Evolutionary conservation across 1,140 invertebrate genomes (phyloP), one percentile per base, ranked within the genome.

Genomic region (Magallana ariakensis): DNA sequence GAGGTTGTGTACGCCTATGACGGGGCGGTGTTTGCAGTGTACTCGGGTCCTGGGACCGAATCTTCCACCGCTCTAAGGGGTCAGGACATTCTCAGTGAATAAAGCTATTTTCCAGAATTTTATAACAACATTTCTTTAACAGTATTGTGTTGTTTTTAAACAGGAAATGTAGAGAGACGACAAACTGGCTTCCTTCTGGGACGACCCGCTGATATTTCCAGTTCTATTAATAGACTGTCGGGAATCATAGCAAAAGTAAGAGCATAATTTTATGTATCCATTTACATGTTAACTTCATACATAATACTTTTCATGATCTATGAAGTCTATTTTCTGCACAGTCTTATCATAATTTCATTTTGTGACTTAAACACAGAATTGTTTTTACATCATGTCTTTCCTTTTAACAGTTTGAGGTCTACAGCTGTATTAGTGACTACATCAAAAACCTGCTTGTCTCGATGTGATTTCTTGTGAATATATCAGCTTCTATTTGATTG

Each of bases 1-100:
- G 80, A 82, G 16, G 80, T 82, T 16, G 19, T 82, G 10, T 82
- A 82, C 46, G 80, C 80, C 4, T 82, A 82, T 7, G 46, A 82
- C 54, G 80, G 80, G 46, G n/a, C 53, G 16, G 19, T 22, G 19
- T 82, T 82, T 22, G 80, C 80, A 15, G 46, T 22, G 16, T 82
- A 82, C 19, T 54, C 80, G 1, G 80, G 80, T 9, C 26, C 66
- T 26, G 80, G 80, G 53, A 82, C 80, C 15, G 80, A 82, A 82
- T 54, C 55, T n/a, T 82, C 80, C 1, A 82, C 80, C 1, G 19
- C 33, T 16, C 53, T 56, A 10, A 19, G 1, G 54, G 80, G 80
- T 82, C 11, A 22, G 66, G 13, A 60, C 58, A 60, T n/a, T 46
- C 33, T 46, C 33, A 46, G 33, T 46, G 33, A 46, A 46, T 46